Percentiles rank a stretch among this genome's conserved stretches.
Evolutionary conservation across 2,888 invertebrate genomes (phyloP).

Genomic region (Pachymerium ferrugineum): DNA sequence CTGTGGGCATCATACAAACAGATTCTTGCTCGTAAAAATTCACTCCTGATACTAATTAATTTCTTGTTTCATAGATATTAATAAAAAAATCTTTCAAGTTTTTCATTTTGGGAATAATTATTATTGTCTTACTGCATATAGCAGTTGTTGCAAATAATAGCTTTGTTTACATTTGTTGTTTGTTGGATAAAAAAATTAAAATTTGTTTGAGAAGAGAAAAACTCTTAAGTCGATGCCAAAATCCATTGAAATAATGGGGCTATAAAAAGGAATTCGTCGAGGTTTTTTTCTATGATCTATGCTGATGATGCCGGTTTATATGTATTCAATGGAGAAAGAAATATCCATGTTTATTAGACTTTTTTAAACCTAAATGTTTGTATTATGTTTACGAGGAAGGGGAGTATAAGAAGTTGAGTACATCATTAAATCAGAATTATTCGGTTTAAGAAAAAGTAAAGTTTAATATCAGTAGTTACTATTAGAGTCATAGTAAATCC

Average conservation of each 20-base stretch:
- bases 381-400: no score
- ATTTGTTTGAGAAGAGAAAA: not conserved
- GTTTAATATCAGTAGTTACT: no score
- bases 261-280: not conserved
- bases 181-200: no score
- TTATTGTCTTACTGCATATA: not conserved
- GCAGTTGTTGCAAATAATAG: slow-evolving; percentile 18
- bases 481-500: no score
- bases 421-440: no score
- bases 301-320: slow-evolving; percentile 20
- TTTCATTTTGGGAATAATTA: slow-evolving; percentile 1
- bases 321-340: not conserved
- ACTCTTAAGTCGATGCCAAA: not conserved
- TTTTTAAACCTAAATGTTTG: not conserved
- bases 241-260: not conserved
- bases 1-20: not conserved
- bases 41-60: not conserved
- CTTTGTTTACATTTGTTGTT: slow-evolving; percentile 3
- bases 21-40: not conserved
- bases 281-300: not conserved
- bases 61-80: not conserved
- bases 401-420: not conserved
- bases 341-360: not conserved
- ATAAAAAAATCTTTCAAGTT: not conserved
- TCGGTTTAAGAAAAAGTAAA: no score